Base-by-base conservation (phyloP, 2,888 invertebrate genomes). In the Tetrapedia diversipes region DNA sequence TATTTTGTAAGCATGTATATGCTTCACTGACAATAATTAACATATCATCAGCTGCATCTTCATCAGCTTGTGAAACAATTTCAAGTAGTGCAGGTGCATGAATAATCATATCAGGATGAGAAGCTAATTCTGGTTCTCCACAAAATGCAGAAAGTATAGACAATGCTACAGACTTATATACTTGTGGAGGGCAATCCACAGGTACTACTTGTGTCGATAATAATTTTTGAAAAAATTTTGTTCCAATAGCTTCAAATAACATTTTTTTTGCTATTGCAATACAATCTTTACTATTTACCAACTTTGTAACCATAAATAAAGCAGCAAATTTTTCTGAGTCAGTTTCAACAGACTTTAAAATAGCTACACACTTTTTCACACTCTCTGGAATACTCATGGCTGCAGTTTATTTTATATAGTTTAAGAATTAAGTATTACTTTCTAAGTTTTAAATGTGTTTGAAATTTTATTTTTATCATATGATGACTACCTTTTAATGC, bases 291-390 rank as follows among this genome's bases (percentile, higher is more conserved):
- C 95, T 95, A 91, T 97, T 96, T 45, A 98, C 95, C 65, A 97
- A 92, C 92, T 98, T 98, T 2, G 98, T 97, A 64, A 98, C 97
- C 95, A 98, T 96, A 91, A 98, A 97, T 60, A 98, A 93, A 0
- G 96, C 97, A 47, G 98, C 97, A 91, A 98, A 97, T 91, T 97
- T 97, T 92, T 98, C 97, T 0, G 97, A 97, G 92, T 98, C 98
- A 90, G 95, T 96, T 87, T 95, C 94, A 14, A 97, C 96, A 88
- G 94, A 94, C 91, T 96, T 95, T 83, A 98, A 92, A 87, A 97
- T 95, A 77, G 94, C 94, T 84, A 96, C 95, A 92, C 97, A 97
- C 94, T 97, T 97, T 92, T 96, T 95, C 80, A 98, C 96, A 78
- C 96, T 94, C 88, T 97, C 97, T 82, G 97, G 95, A 91, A 96